Evolutionary conservation across 2,888 invertebrate species (phyloP), one percentile per base, ranked within the genome.

Genomic region (Hirtodrosophila confusa): DNA sequence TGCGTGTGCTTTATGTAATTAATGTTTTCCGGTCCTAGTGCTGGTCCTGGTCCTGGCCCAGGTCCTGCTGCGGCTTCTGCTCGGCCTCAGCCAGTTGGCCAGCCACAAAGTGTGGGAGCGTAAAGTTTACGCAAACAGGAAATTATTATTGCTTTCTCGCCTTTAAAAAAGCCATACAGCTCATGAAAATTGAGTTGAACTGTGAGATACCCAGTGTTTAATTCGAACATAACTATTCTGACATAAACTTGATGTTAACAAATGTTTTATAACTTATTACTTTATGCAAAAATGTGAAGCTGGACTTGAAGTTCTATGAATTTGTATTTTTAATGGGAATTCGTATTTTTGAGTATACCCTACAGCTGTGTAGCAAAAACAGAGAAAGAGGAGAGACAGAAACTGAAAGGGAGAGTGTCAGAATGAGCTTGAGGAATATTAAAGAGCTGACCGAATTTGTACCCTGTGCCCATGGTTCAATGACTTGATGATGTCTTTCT

Each of bases 81-180:
- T 53, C 29, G 69, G 44, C 17, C 3, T 27, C 27, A 27, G 40
- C 11, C 36, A 35, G 36, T 27, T 17, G n/a, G 33, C 36, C 48
- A 57, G 51, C 23, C 33, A 39, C 43, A 62, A 74, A 75, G 71
- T 69, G 68, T 60, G 43, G 47, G 48, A 72, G 54, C 65, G 65
- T 69, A 70, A 75, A 83, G 79, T 72, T 80, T 67, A 56, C 64
- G 48, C 79, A 62, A 67, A 79, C 61, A 69, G 75, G 72, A 78
- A 66, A 77, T 77, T 83, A 75, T 80, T 80, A 77, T 77, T 78
- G 72, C 75, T 78, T 76, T 72, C 76, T 69, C 75, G 80, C 74
- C 70, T 74, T 58, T 24, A 74, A 78, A 68, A 68, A 57, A 51
- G 39, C 61, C 41, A 55, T 33, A 12, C 45, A 17, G 36, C 31